These are phyloP conservation scores for Plutomurus gul DNA, from an alignment of 1,140 invertebrate genomes.

Conservation along the genomic window DNA sequence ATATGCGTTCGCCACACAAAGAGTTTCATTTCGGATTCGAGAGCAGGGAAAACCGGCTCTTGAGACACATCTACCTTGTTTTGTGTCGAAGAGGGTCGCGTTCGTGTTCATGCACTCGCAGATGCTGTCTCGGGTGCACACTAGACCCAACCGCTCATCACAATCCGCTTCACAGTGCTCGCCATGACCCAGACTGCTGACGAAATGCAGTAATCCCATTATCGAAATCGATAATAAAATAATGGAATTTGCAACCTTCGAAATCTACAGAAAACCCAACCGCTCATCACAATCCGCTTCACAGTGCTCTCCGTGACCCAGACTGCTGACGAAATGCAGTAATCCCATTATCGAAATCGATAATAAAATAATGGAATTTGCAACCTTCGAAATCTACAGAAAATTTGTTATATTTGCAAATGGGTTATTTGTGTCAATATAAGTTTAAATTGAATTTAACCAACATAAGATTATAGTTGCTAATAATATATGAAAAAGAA, in stretches of 20 bases:
- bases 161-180: slow-evolving; percentile 35
- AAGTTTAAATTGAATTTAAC: too few relatives aligned
- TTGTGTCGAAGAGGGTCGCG: slow-evolving; percentile 10
- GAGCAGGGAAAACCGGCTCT: slow-evolving; percentile 7
- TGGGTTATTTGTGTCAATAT: too few relatives aligned
- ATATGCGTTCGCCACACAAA: slow-evolving; percentile 36
- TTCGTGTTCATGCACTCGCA: slow-evolving; percentile 38
- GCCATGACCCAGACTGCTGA: background rate
- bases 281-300: slow-evolving; percentile 33
- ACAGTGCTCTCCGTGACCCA: slow-evolving; percentile 26
- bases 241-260: too few relatives aligned
- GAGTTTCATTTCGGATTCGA: slow-evolving; percentile 3
- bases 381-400: too few relatives aligned
- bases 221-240: background rate
- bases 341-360: background rate
- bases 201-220: background rate
- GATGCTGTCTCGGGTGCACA: slow-evolving; percentile 18
- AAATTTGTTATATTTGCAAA: too few relatives aligned
- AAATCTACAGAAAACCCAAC: background rate
- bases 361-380: background rate
- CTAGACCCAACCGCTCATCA: slow-evolving; percentile 16
- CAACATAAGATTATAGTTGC: too few relatives aligned
- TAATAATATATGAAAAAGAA: too few relatives aligned
- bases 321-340: background rate
- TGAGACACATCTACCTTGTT: background rate